Conservation (phyloP, 2,797 vertebrate genomes). For the Neostethus bicornis region DNA sequence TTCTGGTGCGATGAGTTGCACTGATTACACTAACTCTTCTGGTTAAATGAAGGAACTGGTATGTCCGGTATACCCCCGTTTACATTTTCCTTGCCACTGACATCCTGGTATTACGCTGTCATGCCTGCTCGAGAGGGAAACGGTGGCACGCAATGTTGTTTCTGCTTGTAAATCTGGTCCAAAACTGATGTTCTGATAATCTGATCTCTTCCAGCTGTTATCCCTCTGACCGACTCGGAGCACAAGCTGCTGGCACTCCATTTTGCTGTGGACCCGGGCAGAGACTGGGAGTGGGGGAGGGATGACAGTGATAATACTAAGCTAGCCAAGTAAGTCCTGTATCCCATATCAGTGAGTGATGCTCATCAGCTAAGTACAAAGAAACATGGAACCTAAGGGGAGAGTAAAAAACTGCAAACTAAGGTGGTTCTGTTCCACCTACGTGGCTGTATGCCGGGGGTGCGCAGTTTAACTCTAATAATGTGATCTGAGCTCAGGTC, state of each 20-base stretch:
- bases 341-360: constrained; percentile 25
- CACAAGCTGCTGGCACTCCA: constrained; percentile 98
- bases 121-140: constrained; percentile 9
- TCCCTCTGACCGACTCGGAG: constrained; percentile 97
- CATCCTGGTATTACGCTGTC: constrained; percentile 30
- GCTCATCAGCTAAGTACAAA: constrained; percentile 38
- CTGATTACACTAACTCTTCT: constrained; percentile 25
- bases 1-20: constrained; percentile 28
- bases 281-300: constrained; percentile 97
- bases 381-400: constrained; percentile 14
- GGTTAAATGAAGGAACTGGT: constrained; percentile 36
- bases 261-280: constrained; percentile 96
- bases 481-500: constrained; percentile 50
- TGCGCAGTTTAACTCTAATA: constrained; percentile 66
- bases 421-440: constrained; percentile 36
- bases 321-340: constrained; percentile 90
- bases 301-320: constrained; percentile 95
- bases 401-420: constrained; percentile 31
- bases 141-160: constrained; percentile 12
- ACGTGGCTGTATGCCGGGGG: constrained; percentile 38
- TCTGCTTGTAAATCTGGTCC: constrained; percentile 32
- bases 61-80: constrained; percentile 21
- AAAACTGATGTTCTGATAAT: constrained; percentile 57
- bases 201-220: constrained; percentile 87
- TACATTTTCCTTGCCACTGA: constrained; percentile 28